Base-by-base conservation (phyloP, 2,797 vertebrate genomes). In the Syngnathus acus region DNA sequence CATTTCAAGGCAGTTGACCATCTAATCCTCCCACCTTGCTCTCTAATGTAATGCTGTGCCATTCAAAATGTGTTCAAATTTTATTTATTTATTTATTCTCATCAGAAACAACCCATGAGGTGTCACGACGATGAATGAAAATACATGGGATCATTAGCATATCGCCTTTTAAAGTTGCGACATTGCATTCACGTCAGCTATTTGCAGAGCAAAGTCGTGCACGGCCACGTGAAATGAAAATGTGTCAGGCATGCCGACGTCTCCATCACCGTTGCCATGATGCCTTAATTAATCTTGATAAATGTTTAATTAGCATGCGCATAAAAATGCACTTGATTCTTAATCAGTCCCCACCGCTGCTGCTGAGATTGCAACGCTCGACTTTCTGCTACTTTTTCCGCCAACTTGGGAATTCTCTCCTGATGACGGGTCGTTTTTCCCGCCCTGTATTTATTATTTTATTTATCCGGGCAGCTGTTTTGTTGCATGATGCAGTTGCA, bases 1-100 rank as follows among this genome's bases (percentile, higher is more conserved):
- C 76, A 75, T 76, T 82, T 84, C 83, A 78, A 77, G 77, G 71
- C 73, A 66, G 72, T 75, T 88, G 86, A 88, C 83, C 87, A 88
- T 89, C 78, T 77, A 65, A 63, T 64, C 66, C 74, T 78, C 72
- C 73, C 70, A 43, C 63, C 65, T 51, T 37, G 1, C 58, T 63
- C 74, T 78, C 70, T 43, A 68, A 78, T 73, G 65, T 66, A 75
- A 78, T 68, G 57, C 74, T 53, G 69, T 76, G 72, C 71, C 78
- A 82, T 86, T 87, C 81, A 67, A 45, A 80, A 78, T 69, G 75
- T 82, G 81, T 79, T 79, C 68, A 74, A 78, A 70, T 69, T 17
- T 76, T 78, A 72, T 79, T 74, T 82, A 74, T 77, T 74, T 82
- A 47, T 47, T 6, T 47, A 47, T 42, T 42, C 75, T 68, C 77